These are phyloP conservation scores for Melanotaenia maccullochi DNA, from an alignment of 2,797 vertebrate genomes.

Conservation along the genomic window DNA sequence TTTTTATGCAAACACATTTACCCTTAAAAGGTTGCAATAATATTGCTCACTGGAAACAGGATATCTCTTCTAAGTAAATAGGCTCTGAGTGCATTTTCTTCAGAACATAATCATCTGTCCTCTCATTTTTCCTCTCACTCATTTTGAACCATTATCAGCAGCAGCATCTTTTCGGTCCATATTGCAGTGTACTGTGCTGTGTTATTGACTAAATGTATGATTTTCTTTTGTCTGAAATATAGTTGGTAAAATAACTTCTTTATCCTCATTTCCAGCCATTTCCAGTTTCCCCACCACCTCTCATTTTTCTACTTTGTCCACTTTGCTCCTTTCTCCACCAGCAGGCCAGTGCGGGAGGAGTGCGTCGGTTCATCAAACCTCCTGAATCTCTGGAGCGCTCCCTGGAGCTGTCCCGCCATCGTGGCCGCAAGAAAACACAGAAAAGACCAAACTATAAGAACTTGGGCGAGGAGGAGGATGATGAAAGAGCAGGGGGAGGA, in stretches of 20 bases:
- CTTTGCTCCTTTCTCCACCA: neutral
- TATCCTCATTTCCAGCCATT: neutral
- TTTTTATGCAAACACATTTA: neutral
- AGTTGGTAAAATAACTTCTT: neutral
- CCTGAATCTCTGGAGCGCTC: conserved; percentile 93
- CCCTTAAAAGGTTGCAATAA: conserved; percentile 1
- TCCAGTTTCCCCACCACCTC: neutral
- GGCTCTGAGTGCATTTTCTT: neutral
- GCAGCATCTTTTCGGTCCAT: neutral
- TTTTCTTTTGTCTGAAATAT: neutral
- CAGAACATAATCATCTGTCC: neutral
- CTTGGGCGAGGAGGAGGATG: conserved; percentile 94
- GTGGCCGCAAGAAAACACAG: conserved; percentile 90
- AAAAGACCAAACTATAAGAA: conserved; percentile 99
- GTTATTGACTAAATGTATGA: neutral
- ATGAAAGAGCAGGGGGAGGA: conserved; percentile 86
- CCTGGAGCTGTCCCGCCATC: conserved; percentile 93
- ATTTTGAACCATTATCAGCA: neutral
- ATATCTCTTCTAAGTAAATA: neutral
- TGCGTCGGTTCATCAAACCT: conserved; percentile 94
- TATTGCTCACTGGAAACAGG: conserved; percentile 23
- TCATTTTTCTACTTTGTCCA: neutral
- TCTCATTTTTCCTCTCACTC: neutral
- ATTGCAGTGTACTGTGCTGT: neutral
- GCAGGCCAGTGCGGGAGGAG: conserved; percentile 86